phyloP scores from a whole-genome alignment of 2,113 vertebrate genomes.

The Philantomba maxwellii region DNA sequence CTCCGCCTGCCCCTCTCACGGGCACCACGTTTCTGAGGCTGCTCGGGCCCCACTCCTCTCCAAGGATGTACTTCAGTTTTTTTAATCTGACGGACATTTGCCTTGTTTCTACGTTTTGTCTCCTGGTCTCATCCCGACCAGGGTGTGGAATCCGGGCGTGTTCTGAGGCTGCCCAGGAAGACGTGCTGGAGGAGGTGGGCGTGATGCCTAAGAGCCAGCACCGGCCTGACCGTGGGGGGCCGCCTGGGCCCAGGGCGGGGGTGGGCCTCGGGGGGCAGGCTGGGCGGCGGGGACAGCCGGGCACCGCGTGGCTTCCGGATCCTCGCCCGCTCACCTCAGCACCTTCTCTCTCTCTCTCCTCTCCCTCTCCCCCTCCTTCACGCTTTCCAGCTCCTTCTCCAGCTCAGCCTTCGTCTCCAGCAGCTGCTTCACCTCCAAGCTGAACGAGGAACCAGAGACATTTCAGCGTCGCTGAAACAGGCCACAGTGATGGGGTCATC shows the following conservation, averaged over 20 bases:
- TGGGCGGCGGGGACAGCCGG: rapidly evolving
- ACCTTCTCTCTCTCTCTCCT: constrained; percentile 40
- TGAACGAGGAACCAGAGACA: constrained; percentile 53
- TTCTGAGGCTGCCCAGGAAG: background rate
- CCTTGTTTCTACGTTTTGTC: background rate
- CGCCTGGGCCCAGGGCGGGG: rapidly evolving
- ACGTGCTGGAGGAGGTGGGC: rapidly evolving
- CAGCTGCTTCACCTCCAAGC: constrained; percentile 79
- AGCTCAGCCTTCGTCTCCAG: constrained; percentile 76
- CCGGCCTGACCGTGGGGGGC: rapidly evolving
- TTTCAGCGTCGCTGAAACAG: background rate
- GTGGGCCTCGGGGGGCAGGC: too few species aligned
- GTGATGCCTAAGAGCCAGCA: background rate
- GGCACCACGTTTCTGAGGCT: rapidly evolving
- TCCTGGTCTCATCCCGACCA: background rate
- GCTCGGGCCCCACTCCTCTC: rapidly evolving
- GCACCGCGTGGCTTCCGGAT: rapidly evolving
- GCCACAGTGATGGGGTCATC: rapidly evolving
- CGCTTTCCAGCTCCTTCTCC: constrained; percentile 74
- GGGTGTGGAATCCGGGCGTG: background rate
- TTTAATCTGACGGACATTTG: background rate
- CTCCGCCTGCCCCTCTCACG: rapidly evolving
- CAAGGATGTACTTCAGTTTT: rapidly evolving
- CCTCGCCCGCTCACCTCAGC: constrained; percentile 49
- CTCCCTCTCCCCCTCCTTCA: constrained; percentile 62